These are phyloP conservation scores for Melozone crissalis DNA, from an alignment of 2,113 vertebrate genomes.

Conservation along the genomic window DNA sequence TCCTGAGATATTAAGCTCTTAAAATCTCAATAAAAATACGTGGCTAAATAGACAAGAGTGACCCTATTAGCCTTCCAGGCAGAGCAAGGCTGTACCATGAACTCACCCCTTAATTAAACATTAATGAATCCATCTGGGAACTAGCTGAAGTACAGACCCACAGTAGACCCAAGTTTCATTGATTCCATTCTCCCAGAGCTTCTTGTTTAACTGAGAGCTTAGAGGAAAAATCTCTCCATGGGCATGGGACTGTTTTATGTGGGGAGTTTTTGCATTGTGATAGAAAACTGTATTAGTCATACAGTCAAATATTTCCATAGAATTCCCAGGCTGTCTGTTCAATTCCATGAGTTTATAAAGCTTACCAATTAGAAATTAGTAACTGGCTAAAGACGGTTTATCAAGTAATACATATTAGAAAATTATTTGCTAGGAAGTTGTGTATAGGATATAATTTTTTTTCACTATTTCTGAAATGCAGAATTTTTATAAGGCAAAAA, in stretches of 20 bases:
- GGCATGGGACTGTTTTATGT: not conserved
- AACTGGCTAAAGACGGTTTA: not conserved
- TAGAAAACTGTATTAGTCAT: not conserved
- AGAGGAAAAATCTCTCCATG: not conserved
- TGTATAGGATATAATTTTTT: not conserved
- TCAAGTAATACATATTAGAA: not conserved
- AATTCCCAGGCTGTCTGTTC: not conserved
- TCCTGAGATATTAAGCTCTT: constrained; percentile 17
- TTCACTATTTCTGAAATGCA: not conserved
- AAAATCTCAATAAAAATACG: constrained; percentile 36
- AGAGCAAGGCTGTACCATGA: constrained; percentile 25
- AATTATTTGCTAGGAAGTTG: not conserved
- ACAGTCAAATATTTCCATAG: not conserved
- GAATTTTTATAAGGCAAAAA: not conserved
- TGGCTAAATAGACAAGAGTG: constrained; percentile 16
- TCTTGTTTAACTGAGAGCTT: not conserved
- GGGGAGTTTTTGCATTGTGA: not conserved
- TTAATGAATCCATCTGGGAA: constrained; percentile 47
- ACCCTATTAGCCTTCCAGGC: constrained; percentile 34
- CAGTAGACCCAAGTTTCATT: not conserved
- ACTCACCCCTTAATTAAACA: constrained; percentile 26
- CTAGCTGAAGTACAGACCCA: not conserved
- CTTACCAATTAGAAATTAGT: not conserved
- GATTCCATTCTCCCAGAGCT: not conserved
- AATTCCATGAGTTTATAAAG: not conserved